A percentile compares a stretch with the other conserved stretches of the same genome.
These are phyloP conservation scores for Agrotis clavis DNA, from an alignment of 2,888 invertebrate species.

Conservation along the genomic window DNA sequence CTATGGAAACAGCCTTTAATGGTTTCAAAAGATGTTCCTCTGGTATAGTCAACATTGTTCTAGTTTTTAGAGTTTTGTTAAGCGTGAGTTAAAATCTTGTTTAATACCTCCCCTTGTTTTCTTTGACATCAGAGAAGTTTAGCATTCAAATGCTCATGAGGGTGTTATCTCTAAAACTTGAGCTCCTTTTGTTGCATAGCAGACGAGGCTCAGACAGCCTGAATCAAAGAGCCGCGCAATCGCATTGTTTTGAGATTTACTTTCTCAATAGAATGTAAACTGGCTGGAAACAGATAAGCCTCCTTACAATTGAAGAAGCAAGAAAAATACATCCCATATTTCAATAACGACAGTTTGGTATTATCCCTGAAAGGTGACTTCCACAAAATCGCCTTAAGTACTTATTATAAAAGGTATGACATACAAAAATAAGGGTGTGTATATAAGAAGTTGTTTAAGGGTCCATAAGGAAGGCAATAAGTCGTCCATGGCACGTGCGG, in stretches of 20 bases:
- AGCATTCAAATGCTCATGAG: conserved; percentile 27
- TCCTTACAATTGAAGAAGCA: background rate
- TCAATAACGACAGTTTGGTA: background rate
- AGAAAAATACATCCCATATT: background rate
- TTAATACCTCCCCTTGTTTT: background rate
- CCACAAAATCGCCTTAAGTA: background rate
- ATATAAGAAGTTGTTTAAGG: conserved; percentile 14
- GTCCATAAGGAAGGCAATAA: conserved; percentile 34
- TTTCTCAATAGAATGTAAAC: conserved; percentile 3
- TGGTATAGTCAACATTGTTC: too few relatives aligned
- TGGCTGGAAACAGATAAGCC: background rate
- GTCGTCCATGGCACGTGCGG: conserved; percentile 14
- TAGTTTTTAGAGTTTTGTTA: too few relatives aligned
- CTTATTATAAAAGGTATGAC: background rate
- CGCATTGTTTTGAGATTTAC: conserved; percentile 26
- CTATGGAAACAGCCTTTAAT: background rate
- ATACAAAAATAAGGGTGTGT: background rate
- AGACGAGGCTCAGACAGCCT: conserved; percentile 20
- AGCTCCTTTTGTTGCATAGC: conserved; percentile 29
- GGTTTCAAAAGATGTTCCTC: background rate
- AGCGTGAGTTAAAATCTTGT: too few relatives aligned
- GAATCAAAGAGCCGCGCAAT: conserved; percentile 34
- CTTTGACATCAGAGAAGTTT: background rate
- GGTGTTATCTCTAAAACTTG: conserved; percentile 41
- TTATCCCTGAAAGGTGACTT: background rate